These are phyloP conservation scores for Pissodes strobi DNA, from an alignment of 1,140 invertebrate species.

Conservation along the genomic window DNA sequence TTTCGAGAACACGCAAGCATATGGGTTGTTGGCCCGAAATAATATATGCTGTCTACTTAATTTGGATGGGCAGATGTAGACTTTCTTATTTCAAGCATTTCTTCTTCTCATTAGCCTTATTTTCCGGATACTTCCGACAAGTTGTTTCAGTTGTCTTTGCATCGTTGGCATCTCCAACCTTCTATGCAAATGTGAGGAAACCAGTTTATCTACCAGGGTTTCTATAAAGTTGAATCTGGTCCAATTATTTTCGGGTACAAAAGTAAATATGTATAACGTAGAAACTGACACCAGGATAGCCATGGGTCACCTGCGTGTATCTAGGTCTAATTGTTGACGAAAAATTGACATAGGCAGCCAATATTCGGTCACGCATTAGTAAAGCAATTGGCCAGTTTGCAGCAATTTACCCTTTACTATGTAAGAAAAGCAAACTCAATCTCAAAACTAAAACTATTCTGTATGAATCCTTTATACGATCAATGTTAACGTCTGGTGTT, in stretches of 20 bases:
- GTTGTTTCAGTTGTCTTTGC: background rate
- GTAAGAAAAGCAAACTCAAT: no score
- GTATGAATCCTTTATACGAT: no score
- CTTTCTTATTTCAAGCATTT: background rate
- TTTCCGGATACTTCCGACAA: background rate
- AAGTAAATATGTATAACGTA: no score
- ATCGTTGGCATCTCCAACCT: background rate
- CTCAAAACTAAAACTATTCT: no score
- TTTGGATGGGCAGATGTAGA: background rate
- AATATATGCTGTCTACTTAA: background rate
- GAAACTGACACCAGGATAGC: background rate
- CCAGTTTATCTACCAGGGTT: background rate
- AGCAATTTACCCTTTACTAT: no score
- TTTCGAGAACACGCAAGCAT: background rate
- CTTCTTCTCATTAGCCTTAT: background rate
- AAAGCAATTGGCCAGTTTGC: no score
- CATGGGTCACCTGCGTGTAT: no score
- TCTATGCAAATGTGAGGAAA: background rate
- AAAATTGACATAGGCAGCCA: background rate
- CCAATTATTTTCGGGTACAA: background rate
- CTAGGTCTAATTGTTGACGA: background rate
- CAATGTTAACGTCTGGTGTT: no score
- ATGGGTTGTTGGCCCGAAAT: background rate
- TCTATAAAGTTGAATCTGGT: background rate
- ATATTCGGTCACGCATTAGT: no score